Conservation (phyloP, 2,113 vertebrate genomes). For the Telmatochromis sp. region DNA sequence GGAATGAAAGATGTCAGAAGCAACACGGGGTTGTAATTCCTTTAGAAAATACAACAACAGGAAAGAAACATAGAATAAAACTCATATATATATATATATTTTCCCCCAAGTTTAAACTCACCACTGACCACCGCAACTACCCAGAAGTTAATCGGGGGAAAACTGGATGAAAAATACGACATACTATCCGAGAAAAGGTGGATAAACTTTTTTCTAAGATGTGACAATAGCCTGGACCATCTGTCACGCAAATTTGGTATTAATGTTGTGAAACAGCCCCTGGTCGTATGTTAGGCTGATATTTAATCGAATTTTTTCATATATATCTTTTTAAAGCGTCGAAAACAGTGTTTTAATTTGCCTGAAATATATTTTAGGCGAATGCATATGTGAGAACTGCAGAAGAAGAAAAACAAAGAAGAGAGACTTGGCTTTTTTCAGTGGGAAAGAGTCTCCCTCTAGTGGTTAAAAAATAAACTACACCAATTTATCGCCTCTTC, state of each 20-base stretch:
- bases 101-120: fast-evolving
- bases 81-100: neutral
- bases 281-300: fast-evolving
- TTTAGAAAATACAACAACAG: neutral
- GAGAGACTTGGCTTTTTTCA: neutral
- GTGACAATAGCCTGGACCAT: neutral
- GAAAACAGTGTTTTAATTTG: neutral
- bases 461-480: neutral
- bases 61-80: neutral
- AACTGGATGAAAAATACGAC: neutral
- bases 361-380: neutral
- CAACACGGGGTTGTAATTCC: neutral
- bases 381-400: neutral
- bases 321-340: neutral
- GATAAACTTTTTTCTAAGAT: neutral
- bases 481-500: neutral
- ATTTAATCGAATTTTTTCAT: neutral
- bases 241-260: neutral
- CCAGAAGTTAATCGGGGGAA: fast-evolving
- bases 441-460: slow-evolving; percentile 17
- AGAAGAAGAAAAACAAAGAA: neutral
- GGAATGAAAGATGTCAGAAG: neutral
- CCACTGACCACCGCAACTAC: neutral
- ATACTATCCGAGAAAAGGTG: neutral
- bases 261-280: neutral